Percentiles rank a stretch among this genome's conserved stretches.
phyloP scores from a whole-genome alignment of 2,797 vertebrate genomes.

The Macroramphosus scolopax region DNA sequence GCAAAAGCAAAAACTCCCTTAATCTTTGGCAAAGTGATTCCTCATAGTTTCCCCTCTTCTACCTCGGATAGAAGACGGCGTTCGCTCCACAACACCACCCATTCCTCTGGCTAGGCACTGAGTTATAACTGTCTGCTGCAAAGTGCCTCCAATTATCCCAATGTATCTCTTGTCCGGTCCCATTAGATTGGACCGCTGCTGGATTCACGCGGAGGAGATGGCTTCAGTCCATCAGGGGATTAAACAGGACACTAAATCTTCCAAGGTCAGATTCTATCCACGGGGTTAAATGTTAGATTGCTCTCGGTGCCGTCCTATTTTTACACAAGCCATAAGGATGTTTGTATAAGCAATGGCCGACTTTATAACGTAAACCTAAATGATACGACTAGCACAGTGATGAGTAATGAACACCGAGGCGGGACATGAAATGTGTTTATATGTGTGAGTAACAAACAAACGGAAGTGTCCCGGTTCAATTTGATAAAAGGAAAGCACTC shows the following conservation, averaged over 20 bases:
- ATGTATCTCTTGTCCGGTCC: conserved; percentile 47
- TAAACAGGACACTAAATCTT: conserved; percentile 45
- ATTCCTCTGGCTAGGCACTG: conserved; percentile 28
- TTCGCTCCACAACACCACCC: conserved; percentile 34
- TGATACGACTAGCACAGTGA: background rate
- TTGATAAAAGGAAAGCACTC: too few relatives aligned
- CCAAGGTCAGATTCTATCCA: conserved; percentile 40
- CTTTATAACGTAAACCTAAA: conserved; percentile 24
- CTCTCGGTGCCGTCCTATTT: conserved; percentile 5
- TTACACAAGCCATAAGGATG: conserved; percentile 2
- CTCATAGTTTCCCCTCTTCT: conserved; percentile 5
- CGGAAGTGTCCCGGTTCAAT: too few relatives aligned
- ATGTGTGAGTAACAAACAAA: too few relatives aligned
- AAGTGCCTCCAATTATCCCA: conserved; percentile 61
- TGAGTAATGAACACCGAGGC: conserved; percentile 8
- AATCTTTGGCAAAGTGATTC: too few relatives aligned
- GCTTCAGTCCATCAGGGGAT: conserved; percentile 50
- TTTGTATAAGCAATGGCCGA: background rate
- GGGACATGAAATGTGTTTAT: conserved; percentile 9
- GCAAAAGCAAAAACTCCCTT: conserved; percentile 15
- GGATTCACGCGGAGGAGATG: conserved; percentile 33
- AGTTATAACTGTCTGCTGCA: conserved; percentile 47
- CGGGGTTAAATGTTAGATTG: conserved; percentile 9
- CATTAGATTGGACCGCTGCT: conserved; percentile 42
- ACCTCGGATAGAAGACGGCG: conserved; percentile 57